phyloP scores from a whole-genome alignment of 2,797 vertebrate species.

The Tympanoctomys barrerae region DNA sequence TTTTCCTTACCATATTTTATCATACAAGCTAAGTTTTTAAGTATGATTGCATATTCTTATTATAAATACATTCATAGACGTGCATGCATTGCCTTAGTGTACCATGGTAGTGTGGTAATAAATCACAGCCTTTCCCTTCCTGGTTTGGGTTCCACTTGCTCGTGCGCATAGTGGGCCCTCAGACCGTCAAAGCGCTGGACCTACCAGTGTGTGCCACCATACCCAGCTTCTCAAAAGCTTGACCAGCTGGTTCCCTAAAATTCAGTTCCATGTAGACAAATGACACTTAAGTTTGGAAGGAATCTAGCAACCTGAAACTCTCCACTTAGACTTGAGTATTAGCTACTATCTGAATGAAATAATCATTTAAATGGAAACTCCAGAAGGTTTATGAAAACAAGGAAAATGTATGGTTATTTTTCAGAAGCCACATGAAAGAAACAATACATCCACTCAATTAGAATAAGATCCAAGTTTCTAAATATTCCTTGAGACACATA shows the following conservation, averaged over 20 bases:
- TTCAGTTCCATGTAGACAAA: background rate
- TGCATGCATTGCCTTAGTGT: background rate
- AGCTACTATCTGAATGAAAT: background rate
- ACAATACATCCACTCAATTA: background rate
- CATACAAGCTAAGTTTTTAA: background rate
- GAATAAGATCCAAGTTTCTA: background rate
- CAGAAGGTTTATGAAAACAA: background rate
- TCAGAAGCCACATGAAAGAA: background rate
- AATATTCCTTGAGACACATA: background rate
- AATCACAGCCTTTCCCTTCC: background rate
- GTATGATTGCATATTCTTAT: conserved; percentile 11
- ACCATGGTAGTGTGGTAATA: background rate
- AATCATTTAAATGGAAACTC: background rate
- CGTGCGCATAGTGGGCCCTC: background rate
- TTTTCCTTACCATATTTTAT: conserved; percentile 20
- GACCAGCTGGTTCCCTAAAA: conserved; percentile 35
- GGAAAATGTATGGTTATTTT: background rate
- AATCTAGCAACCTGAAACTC: background rate
- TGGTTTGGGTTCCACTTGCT: background rate
- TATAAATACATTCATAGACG: conserved; percentile 7
- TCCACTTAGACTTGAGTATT: conserved; percentile 6
- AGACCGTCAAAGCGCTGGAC: background rate
- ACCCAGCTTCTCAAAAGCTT: background rate
- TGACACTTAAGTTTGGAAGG: background rate
- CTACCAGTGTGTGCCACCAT: background rate